These are phyloP conservation scores for Acropternis orthonyx DNA, from an alignment of 2,797 vertebrate species.

Conservation along the genomic window DNA sequence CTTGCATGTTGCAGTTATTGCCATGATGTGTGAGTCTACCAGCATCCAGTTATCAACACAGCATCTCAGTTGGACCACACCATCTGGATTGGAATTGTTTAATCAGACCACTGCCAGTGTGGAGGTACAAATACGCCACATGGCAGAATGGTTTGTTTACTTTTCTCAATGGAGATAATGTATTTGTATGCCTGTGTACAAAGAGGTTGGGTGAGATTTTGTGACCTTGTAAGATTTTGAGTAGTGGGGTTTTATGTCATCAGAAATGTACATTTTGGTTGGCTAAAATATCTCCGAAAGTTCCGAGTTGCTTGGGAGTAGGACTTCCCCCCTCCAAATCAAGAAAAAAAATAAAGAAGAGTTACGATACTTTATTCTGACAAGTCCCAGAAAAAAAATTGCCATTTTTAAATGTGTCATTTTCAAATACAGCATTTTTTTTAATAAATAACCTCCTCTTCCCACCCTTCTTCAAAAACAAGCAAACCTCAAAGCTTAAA, in stretches of 20 bases:
- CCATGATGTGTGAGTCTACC: background rate
- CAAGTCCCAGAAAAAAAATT: background rate
- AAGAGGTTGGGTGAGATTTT: background rate
- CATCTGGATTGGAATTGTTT: background rate
- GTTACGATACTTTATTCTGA: background rate
- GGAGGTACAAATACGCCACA: background rate
- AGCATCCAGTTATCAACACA: background rate
- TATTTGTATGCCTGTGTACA: background rate
- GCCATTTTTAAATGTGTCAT: background rate
- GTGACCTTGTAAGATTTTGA: background rate
- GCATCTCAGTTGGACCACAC: fast-evolving
- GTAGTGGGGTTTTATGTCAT: fast-evolving
- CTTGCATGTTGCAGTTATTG: background rate
- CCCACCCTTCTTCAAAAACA: background rate
- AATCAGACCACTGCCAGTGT: background rate
- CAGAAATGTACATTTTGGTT: background rate
- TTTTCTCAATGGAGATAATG: background rate
- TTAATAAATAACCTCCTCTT: background rate
- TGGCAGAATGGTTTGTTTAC: background rate
- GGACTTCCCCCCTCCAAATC: background rate
- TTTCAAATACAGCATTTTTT: background rate
- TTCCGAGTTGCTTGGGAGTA: background rate
- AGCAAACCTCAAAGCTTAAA: background rate
- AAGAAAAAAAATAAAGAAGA: background rate
- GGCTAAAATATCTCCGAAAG: background rate